Evolutionary conservation across 2,113 vertebrate genomes (phyloP).

Genomic region (Lynx canadensis): DNA sequence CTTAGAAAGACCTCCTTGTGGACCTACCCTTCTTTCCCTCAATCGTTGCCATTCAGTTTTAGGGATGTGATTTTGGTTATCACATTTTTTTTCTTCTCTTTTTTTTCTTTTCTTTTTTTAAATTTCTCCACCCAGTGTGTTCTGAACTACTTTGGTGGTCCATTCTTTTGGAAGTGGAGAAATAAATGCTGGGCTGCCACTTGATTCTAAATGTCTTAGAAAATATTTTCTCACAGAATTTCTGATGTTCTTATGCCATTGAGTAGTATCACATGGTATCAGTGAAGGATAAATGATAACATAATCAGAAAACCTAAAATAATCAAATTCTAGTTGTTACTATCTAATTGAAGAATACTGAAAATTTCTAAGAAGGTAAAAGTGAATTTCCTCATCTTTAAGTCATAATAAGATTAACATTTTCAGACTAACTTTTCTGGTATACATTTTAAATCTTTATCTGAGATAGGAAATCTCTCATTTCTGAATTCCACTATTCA

Average conservation of each 20-base stretch:
- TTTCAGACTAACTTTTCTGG: background rate
- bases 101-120: background rate
- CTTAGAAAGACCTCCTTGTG: slow-evolving; percentile 71
- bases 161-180: slow-evolving; percentile 24
- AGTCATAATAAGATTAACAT: slow-evolving; percentile 28
- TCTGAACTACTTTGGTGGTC: slow-evolving; percentile 75
- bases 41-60: slow-evolving; percentile 64
- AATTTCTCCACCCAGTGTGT: slow-evolving; percentile 29
- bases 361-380: background rate
- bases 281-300: background rate
- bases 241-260: background rate
- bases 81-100: background rate
- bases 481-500: slow-evolving; percentile 20
- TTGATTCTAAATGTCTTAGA: slow-evolving; percentile 38
- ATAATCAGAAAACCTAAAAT: background rate
- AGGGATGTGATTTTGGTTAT: slow-evolving; percentile 67
- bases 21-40: slow-evolving; percentile 62
- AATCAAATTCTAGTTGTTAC: background rate
- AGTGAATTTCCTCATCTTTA: slow-evolving; percentile 4
- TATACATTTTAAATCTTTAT: background rate
- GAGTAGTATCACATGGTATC: slow-evolving; percentile 18
- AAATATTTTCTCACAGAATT: slow-evolving; percentile 53
- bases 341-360: background rate
- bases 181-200: slow-evolving; percentile 39
- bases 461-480: slow-evolving; percentile 21